Evolutionary conservation across 1,140 invertebrate species (phyloP), one percentile per base, ranked within the genome.

Genomic region (Atta texana): DNA sequence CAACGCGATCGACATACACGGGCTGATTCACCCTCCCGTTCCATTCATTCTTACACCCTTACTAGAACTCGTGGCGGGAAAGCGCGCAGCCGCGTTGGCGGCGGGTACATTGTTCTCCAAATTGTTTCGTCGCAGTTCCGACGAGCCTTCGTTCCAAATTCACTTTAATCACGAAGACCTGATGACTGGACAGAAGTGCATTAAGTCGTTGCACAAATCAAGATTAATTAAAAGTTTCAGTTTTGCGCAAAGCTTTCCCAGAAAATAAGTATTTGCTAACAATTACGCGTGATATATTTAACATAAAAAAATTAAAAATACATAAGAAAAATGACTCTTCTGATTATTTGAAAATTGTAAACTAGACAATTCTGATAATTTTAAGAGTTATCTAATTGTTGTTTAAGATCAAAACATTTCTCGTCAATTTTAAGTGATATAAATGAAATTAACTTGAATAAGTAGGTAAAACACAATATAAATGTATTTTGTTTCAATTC

Each of bases 31-130:
- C 80, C 69, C 55, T 84, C 69, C 69, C 18, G 12, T 49, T 51
- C 69, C 80, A 84, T 84, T 84, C 80, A 84, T 84, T 63, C 69
- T 74, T 75, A 34, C 80, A 34, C 44, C 34, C 69, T 84, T 75
- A 84, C 57, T 84, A 84, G 31, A 61, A 69, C 80, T 75, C 80
- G 80, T 84, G 80, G 80, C 59, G 69, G 69, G 57, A 84, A 84
- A 84, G 12, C 69, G 80, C 80, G 80, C 80, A 82, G 80, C 8
- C 69, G 80, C 80, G 39, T 61, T 72, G 6, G 39, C 18, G 55
- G 34, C n/a, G 80, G 18, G n/a, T 61, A 44, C 28, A 24, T 74
- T 44, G 55, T 74, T 74, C 39, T 34, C n/a, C 28, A 61, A 74
- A 81, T 81, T 81, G 24, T 84, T 84, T 75, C 80, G 55, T 74